Evolutionary conservation across 2,113 vertebrate genomes (phyloP).

Genomic region (Gymnogyps californianus): DNA sequence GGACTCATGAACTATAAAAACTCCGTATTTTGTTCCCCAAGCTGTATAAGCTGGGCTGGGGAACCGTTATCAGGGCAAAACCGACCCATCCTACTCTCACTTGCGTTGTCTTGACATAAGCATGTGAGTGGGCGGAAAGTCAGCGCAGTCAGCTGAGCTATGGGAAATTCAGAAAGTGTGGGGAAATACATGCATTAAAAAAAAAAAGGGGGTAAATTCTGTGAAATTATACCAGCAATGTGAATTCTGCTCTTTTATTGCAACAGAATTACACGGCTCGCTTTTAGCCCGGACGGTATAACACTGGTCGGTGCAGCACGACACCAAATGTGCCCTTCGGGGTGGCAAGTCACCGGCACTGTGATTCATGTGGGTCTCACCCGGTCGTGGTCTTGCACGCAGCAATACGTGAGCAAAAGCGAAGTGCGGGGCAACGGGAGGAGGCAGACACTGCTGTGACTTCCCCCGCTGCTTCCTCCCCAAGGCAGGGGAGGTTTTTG

Average conservation of each 20-base stretch:
- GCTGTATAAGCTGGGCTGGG: neutral
- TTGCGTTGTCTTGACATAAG: neutral
- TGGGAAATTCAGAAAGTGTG: neutral
- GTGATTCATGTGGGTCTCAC: rapidly evolving
- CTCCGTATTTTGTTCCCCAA: neutral
- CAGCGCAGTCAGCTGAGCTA: neutral
- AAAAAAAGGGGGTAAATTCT: neutral
- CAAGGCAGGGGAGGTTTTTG: neutral
- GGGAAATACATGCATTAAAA: neutral
- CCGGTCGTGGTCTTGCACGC: neutral
- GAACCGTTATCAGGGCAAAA: neutral
- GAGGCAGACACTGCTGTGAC: neutral
- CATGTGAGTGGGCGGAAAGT: neutral
- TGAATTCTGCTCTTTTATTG: neutral
- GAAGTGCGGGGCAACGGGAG: neutral
- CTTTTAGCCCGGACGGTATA: rapidly evolving
- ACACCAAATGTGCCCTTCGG: rapidly evolving
- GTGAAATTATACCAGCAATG: neutral
- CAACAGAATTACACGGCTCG: rapidly evolving
- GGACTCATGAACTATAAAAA: rapidly evolving
- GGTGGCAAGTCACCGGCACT: rapidly evolving
- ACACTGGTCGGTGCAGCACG: rapidly evolving
- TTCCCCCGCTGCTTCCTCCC: neutral
- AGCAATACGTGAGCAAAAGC: rapidly evolving
- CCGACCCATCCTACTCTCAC: neutral